Evolutionary conservation across 2,113 vertebrate genomes (phyloP), one percentile per base, ranked within the genome.

Genomic region (Vombatus ursinus): DNA sequence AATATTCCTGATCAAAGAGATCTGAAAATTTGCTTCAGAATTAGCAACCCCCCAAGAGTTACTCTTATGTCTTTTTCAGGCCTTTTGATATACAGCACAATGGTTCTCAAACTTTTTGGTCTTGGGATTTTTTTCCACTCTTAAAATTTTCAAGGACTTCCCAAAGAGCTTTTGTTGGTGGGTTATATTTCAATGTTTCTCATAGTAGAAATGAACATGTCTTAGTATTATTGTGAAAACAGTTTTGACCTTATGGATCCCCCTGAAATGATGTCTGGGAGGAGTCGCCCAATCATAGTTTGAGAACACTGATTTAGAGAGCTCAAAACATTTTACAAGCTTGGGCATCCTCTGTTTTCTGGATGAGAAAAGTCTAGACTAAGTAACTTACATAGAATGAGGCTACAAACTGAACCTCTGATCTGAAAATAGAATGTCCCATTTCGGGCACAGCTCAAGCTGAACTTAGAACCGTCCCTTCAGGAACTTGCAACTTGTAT

Each of bases 1-100:
- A 53, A 50, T 54, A 92, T 93, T 77, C 22, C 93, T 90, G 91
- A 25, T 93, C 53, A 95, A 90, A 22, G 91, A 91, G 94, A 97
- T 96, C 51, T 95, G 91, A 95, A 94, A 94, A 31, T 95, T 90
- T 93, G 53, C 26, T 49, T 89, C 0, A 44, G 3, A 53, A 44
- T 95, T 89, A 50, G 31, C 50, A 51, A 8, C 24, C 26, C 23
- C 9, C 54, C 26, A 26, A 9, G 28, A 57, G 9, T 57, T 57
- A 57, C 9, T 57, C 8, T 57, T 57, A 22, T 57, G 24, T 57
- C 25, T 57, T 5, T 28, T 28, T 57, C 54, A 28, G 8, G 8
- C 9, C 26, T 57, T 57, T 28, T 54, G 26, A 28, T 57, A 24
- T 53, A 8, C 26, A 54, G 23, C 25, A 25, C 23, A 25, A 4